phyloP scores from a whole-genome alignment of 2,797 vertebrate species.

The Tolypeutes matacus region DNA sequence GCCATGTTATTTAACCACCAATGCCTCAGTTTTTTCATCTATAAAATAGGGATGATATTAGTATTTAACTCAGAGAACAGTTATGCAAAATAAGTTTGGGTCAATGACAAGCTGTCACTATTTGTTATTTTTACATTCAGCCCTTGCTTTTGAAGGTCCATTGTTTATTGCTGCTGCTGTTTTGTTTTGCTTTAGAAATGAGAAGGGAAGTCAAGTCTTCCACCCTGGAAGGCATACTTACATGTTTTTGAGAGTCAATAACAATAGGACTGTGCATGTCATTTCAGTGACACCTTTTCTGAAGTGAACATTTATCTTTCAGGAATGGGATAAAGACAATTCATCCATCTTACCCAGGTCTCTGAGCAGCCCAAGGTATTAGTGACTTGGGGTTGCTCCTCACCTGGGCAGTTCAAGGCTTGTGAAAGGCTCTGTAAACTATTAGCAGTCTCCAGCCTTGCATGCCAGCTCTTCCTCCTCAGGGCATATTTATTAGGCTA shows the following conservation, averaged over 20 bases:
- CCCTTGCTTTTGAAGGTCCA: not conserved
- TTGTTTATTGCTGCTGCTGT: too few relatives aligned
- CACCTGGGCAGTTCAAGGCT: conserved; percentile 51
- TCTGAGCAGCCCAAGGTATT: not conserved
- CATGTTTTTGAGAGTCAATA: not conserved
- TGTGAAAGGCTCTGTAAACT: conserved; percentile 53
- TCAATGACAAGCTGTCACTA: not conserved
- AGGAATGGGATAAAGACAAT: not conserved
- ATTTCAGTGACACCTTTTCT: not conserved
- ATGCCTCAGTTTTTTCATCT: not conserved
- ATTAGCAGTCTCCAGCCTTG: conserved; percentile 35
- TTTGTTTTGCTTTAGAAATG: not conserved
- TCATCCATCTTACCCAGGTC: not conserved
- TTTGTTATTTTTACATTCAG: not conserved
- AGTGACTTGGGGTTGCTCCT: conserved; percentile 22
- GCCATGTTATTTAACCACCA: not conserved
- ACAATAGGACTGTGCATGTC: not conserved
- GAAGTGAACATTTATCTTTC: conserved; percentile 13
- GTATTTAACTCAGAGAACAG: not conserved
- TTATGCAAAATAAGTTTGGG: not conserved
- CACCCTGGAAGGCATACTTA: not conserved
- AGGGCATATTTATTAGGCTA: conserved; percentile 69
- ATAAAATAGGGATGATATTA: not conserved
- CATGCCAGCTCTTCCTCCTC: conserved; percentile 60
- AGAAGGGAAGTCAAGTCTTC: not conserved